Evolutionary conservation across 1,140 invertebrate species (phyloP).

Genomic region (Megalonaias nervosa): DNA sequence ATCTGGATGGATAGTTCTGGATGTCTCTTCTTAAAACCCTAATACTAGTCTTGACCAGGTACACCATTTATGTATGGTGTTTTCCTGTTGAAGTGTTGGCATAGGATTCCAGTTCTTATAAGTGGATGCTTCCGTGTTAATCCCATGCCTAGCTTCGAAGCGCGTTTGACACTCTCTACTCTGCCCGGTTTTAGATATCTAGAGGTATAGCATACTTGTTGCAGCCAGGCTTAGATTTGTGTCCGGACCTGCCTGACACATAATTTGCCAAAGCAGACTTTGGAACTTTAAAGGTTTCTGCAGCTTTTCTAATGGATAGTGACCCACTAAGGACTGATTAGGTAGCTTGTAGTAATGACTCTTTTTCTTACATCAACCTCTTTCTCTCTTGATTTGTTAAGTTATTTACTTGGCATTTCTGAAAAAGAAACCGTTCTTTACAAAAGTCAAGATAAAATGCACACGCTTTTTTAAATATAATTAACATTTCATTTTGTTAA

Average conservation of each 20-base stretch:
- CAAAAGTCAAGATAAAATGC: too few species aligned
- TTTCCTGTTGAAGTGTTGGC: background rate
- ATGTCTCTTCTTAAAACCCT: constrained; percentile 6
- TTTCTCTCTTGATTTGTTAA: background rate
- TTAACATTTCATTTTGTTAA: too few species aligned
- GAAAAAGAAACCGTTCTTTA: too few species aligned
- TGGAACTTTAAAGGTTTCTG: constrained; percentile 5
- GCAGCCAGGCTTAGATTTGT: background rate
- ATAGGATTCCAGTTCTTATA: constrained; percentile 5
- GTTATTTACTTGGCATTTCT: constrained; percentile 5
- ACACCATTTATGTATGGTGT: background rate
- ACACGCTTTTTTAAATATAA: too few species aligned
- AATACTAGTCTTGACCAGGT: constrained; percentile 15
- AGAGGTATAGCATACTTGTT: background rate
- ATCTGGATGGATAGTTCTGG: constrained; percentile 12
- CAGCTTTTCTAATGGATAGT: constrained; percentile 9
- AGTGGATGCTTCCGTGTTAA: background rate
- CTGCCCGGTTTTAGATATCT: constrained; percentile 9
- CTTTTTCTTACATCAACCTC: background rate
- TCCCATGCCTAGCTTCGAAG: constrained; percentile 12
- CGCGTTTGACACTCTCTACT: constrained; percentile 5
- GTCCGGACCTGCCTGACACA: background rate
- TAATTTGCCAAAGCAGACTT: constrained; percentile 15
- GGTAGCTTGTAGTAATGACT: background rate
- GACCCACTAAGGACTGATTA: background rate